A percentile compares a stretch with the other conserved stretches of the same genome.
Conservation (phyloP, 2,797 vertebrate species). For the Ctenosaura bakeri region DNA sequence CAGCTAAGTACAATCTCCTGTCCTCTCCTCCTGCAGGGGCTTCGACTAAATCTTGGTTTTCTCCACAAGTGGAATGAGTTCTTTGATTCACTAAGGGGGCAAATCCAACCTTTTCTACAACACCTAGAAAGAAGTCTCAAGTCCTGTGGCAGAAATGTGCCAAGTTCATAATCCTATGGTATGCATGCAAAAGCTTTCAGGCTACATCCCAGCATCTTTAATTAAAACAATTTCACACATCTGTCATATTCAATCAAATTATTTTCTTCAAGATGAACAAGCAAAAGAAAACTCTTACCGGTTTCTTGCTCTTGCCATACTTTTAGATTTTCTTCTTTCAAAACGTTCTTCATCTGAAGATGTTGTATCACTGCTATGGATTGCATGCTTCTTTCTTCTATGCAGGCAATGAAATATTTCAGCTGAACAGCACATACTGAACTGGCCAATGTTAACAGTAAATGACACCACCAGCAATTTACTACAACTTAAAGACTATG, state of each 20-base stretch:
- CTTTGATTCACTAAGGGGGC: not conserved
- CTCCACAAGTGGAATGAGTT: not conserved
- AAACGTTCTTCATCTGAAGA: constrained; percentile 99
- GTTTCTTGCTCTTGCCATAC: constrained; percentile 96
- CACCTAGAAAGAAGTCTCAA: not conserved
- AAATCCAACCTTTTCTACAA: not conserved
- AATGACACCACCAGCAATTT: not conserved
- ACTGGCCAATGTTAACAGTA: constrained; percentile 6
- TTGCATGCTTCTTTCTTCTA: constrained; percentile 99
- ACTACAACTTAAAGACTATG: not conserved
- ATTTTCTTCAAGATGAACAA: not conserved
- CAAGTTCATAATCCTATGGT: not conserved
- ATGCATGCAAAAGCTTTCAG: not conserved
- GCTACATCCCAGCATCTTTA: not conserved
- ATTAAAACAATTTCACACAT: not conserved
- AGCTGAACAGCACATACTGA: not conserved
- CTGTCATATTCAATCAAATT: not conserved
- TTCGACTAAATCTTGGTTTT: not conserved
- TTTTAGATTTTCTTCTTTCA: constrained; percentile 98
- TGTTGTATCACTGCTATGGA: constrained; percentile 99
- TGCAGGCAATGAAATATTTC: constrained; percentile 53
- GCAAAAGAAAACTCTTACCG: constrained; percentile 80
- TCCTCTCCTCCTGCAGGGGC: not conserved
- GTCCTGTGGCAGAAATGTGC: not conserved
- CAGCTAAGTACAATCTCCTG: not conserved